Evolutionary conservation across 2,113 vertebrate species (phyloP).

Genomic region (Crocuta crocuta): DNA sequence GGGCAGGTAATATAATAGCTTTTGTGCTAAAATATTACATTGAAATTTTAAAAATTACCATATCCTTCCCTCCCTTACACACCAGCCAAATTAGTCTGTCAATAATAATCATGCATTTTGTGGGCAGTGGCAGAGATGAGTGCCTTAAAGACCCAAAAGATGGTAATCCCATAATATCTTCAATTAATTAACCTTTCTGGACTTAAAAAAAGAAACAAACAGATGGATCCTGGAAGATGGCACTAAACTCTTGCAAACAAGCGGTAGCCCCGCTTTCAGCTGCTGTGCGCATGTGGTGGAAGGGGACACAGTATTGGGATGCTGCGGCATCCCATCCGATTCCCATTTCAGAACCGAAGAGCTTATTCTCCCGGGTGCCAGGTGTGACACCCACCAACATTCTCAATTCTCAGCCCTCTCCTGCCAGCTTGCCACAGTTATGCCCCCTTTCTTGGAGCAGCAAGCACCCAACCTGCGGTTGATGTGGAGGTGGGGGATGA

Average conservation of each 20-base stretch:
- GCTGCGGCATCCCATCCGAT: not conserved
- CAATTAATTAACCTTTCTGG: not conserved
- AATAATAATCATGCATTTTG: not conserved
- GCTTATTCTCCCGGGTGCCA: not conserved
- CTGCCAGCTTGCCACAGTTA: not conserved
- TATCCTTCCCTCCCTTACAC: not conserved
- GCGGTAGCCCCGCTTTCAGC: not conserved
- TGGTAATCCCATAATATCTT: not conserved
- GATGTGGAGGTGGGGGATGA: not conserved
- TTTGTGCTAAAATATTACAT: not conserved
- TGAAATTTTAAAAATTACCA: not conserved
- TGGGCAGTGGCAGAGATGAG: not conserved
- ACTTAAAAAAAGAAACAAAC: not conserved
- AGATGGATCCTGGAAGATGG: not conserved
- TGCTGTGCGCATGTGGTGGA: not conserved
- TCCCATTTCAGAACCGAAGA: not conserved
- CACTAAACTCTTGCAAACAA: not conserved
- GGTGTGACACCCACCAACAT: not conserved
- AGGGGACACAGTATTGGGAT: not conserved
- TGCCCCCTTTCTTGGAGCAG: not conserved
- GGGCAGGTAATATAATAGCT: not conserved
- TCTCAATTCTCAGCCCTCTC: not conserved
- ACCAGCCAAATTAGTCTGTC: not conserved
- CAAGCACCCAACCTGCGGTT: not conserved
- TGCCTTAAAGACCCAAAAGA: not conserved